Conservation (phyloP, 1,140 invertebrate species). For the Drosophila yakuba region DNA sequence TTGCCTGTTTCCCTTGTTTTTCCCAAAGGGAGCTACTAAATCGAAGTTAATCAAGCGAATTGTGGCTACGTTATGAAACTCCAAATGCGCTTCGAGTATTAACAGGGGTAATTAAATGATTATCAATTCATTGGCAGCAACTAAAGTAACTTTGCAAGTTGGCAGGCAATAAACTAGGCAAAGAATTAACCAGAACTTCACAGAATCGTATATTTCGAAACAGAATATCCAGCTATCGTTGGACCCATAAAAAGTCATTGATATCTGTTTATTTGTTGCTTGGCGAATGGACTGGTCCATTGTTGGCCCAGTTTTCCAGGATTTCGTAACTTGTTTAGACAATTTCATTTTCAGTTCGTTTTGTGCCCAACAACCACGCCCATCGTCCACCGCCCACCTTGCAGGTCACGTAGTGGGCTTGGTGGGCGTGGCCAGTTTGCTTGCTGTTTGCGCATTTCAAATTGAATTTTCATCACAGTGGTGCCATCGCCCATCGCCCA, state of each 20-base stretch:
- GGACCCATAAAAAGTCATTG: not conserved
- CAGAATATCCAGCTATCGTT: not conserved
- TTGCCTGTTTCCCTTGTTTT: not conserved
- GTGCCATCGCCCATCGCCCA: not conserved
- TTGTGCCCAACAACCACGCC: not conserved
- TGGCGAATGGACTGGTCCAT: not conserved
- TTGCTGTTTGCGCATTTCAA: conserved; percentile 51
- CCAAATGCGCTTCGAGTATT: not conserved
- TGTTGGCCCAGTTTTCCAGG: no score
- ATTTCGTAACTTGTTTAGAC: conserved; percentile 8
- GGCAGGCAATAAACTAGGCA: no score
- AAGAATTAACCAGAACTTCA: no score
- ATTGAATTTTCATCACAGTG: conserved; percentile 44
- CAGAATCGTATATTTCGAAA: no score
- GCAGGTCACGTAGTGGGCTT: conserved; percentile 10
- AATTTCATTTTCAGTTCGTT: conserved; percentile 20
- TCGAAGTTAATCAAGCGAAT: conserved; percentile 37
- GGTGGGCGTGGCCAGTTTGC: conserved; percentile 33
- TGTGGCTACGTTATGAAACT: conserved; percentile 23
- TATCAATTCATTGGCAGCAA: no score
- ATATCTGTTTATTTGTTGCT: not conserved
- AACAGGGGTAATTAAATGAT: not conserved
- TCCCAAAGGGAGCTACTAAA: conserved; percentile 12
- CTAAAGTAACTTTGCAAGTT: no score
- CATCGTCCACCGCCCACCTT: not conserved